phyloP scores from a whole-genome alignment of 1,140 invertebrate species.

The Saxidomus purpurata region DNA sequence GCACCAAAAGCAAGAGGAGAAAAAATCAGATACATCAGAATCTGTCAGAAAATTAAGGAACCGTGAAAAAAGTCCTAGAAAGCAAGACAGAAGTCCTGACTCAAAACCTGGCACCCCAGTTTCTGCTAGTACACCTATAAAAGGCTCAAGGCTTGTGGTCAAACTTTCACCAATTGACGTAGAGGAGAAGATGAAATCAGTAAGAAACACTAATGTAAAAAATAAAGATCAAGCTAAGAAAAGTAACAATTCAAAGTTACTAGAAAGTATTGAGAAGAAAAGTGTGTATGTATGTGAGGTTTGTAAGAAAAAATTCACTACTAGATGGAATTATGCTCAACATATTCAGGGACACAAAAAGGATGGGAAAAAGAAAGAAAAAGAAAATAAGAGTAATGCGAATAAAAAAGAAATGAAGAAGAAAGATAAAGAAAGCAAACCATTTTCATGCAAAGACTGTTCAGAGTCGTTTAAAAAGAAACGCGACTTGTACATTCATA shows the following conservation, averaged over 20 bases:
- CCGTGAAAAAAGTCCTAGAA: not conserved
- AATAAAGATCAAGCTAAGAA: not conserved
- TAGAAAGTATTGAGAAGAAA: conserved; percentile 35
- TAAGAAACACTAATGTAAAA: not conserved
- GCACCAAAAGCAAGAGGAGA: not conserved
- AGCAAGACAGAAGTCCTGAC: not conserved
- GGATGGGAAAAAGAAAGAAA: conserved; percentile 50
- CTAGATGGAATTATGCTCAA: conserved; percentile 48
- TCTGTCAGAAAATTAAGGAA: not conserved
- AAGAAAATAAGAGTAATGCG: not conserved
- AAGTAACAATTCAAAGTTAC: not conserved
- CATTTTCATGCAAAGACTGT: conserved; percentile 60
- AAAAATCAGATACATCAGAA: not conserved
- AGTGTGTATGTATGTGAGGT: conserved; percentile 1
- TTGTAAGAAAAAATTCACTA: conserved; percentile 28
- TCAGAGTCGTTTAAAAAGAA: conserved; percentile 65
- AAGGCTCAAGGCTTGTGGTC: conserved; percentile 40
- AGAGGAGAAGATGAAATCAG: conserved; percentile 20
- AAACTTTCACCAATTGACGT: conserved; percentile 47
- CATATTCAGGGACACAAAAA: conserved; percentile 44
- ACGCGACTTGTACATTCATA: conserved; percentile 62
- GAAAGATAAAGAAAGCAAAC: conserved; percentile 61
- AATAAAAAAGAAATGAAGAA: conserved; percentile 50
- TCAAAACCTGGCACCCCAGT: conserved; percentile 11
- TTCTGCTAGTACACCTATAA: conserved; percentile 50